A percentile compares a stretch with the other conserved stretches of the same genome.
Evolutionary conservation across 2,888 invertebrate genomes (phyloP).

Genomic region (Drosophila recens): DNA sequence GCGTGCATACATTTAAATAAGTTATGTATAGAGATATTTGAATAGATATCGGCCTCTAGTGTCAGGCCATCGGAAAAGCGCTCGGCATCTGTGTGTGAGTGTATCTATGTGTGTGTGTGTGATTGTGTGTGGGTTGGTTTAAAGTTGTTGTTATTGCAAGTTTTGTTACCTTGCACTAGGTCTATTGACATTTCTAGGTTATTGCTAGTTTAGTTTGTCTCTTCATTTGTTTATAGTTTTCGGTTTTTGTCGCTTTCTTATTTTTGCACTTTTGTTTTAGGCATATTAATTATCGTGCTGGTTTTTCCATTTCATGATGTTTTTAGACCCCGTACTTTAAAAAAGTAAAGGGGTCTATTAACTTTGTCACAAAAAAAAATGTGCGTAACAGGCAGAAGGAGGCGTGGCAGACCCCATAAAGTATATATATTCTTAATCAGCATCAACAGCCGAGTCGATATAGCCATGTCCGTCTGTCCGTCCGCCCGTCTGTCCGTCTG

Average conservation of each 20-base stretch:
- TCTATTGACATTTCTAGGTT: constrained; percentile 77
- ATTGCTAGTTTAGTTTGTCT: constrained; percentile 33
- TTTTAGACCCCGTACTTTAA: too few species aligned
- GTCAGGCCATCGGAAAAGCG: constrained; percentile 37
- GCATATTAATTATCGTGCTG: constrained; percentile 5
- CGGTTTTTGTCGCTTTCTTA: constrained; percentile 19
- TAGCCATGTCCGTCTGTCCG: too few species aligned
- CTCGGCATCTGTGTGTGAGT: constrained; percentile 9
- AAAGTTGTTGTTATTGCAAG: constrained; percentile 25
- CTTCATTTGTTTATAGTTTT: constrained; percentile 20
- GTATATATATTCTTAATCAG: too few species aligned
- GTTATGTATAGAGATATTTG: constrained; percentile 43
- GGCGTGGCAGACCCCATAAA: too few species aligned
- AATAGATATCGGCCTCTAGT: constrained; percentile 44
- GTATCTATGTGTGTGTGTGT: neutral
- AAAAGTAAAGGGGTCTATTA: too few species aligned
- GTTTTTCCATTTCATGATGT: constrained; percentile 4
- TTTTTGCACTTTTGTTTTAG: constrained; percentile 33
- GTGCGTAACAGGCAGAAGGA: too few species aligned
- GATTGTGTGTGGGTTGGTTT: neutral
- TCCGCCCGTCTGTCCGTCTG: too few species aligned
- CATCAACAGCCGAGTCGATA: too few species aligned
- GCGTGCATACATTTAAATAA: constrained; percentile 30
- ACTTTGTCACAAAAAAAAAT: too few species aligned
- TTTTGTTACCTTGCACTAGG: constrained; percentile 53